Conservation (phyloP, 53 echinoderm and acorn worm genomes). For the Antedon mediterranea region DNA sequence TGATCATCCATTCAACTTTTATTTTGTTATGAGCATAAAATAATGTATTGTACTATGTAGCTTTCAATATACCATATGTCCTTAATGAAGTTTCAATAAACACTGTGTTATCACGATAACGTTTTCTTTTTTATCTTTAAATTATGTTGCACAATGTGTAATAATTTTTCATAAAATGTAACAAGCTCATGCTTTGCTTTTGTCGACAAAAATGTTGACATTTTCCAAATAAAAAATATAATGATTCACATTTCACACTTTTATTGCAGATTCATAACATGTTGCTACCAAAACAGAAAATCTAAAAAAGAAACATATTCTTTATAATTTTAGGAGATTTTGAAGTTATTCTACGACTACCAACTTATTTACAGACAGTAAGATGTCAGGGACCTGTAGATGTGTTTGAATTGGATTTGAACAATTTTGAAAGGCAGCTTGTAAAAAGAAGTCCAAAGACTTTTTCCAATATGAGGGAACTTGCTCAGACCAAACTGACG, state of each 20-base stretch:
- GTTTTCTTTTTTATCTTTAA: too few relatives aligned
- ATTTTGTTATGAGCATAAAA: too few relatives aligned
- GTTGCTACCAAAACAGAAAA: too few relatives aligned
- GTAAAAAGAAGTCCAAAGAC: conserved; percentile 59
- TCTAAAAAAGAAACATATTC: background rate
- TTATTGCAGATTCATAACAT: background rate
- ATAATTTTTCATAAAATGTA: too few relatives aligned
- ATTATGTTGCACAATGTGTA: too few relatives aligned
- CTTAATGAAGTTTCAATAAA: too few relatives aligned
- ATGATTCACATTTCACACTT: background rate
- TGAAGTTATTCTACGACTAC: conserved; percentile 58
- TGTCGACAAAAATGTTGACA: too few relatives aligned
- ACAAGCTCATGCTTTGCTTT: too few relatives aligned
- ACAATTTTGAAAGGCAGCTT: conserved; percentile 78
- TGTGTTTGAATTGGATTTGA: conserved; percentile 70
- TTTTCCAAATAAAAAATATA: background rate
- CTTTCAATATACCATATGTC: too few relatives aligned
- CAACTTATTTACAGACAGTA: conserved; percentile 68
- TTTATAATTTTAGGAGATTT: conserved; percentile 43
- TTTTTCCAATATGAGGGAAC: conserved; percentile 38
- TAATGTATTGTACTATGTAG: too few relatives aligned
- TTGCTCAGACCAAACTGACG: conserved; percentile 57
- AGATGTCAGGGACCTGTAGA: conserved; percentile 53
- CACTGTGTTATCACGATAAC: too few relatives aligned
- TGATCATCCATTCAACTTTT: too few relatives aligned